Evolutionary conservation across 1,140 invertebrate species (phyloP).

Genomic region (Acromyrmex charruanus): DNA sequence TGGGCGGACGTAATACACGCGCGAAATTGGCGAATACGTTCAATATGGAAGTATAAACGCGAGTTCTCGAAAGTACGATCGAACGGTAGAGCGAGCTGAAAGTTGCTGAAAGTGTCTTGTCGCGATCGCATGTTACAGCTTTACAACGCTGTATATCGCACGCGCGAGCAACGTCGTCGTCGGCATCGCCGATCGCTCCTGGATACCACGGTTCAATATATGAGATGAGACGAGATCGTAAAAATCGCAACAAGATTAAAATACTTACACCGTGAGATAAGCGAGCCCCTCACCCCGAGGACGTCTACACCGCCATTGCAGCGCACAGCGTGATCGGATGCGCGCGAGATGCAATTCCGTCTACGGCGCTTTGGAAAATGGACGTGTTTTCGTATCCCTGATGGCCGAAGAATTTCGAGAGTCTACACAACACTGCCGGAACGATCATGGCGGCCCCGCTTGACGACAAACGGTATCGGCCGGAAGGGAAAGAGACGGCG

Average conservation of each 20-base stretch:
- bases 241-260: constrained; percentile 8
- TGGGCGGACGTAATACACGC: constrained; percentile 12
- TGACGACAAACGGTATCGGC: constrained; percentile 53
- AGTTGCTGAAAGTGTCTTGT: neutral
- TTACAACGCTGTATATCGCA: constrained; percentile 50
- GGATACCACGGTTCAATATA: neutral
- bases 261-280: constrained; percentile 68
- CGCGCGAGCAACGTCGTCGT: neutral
- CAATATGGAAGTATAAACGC: constrained; percentile 72
- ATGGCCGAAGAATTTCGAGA: constrained; percentile 4
- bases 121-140: neutral
- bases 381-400: constrained; percentile 55
- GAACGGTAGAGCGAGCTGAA: neutral
- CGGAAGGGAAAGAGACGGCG: neutral
- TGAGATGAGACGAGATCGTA: too few species aligned
- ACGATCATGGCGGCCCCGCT: constrained; percentile 55
- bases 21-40: constrained; percentile 34
- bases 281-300: constrained; percentile 51
- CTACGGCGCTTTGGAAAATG: constrained; percentile 68
- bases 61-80: constrained; percentile 70
- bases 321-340: constrained; percentile 76
- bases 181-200: neutral
- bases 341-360: constrained; percentile 68
- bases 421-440: constrained; percentile 31
- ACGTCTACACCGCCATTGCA: constrained; percentile 76